Evolutionary conservation across 2,797 vertebrate genomes (phyloP), one percentile per base, ranked within the genome.

Genomic region (Falco rusticolus): DNA sequence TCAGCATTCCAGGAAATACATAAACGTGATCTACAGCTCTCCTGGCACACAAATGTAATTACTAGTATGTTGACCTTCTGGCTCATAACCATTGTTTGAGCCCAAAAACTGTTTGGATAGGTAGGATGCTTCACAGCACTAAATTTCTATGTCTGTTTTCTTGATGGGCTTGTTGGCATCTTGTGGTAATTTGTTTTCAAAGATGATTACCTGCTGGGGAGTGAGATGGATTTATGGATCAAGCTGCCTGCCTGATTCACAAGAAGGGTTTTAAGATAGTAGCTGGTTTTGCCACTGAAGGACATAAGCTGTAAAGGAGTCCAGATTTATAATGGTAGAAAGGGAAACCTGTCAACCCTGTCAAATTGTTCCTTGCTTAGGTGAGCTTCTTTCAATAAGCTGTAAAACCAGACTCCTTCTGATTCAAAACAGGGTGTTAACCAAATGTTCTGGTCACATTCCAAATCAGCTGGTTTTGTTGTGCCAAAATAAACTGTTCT

Each of bases 401-500:
- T 72, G 72, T 54, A 90, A 96, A 96, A 72, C 25, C 87, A 91
- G 65, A 75, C 39, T 78, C 41, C 19, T 90, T 56, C 39, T 72
- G 50, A 76, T 92, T 95, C 89, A 94, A 88, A 95, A 86, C 41
- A 70, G 84, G 45, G 86, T 89, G 88, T 78, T 87, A 87, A 81
- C 48, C 86, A 72, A 93, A 90, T 33, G 37, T 69, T 50, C 71
- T 96, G 93, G 61, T 83, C 84, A 83, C 50, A 17, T 45, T 87
- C 82, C 88, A 95, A 78, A 91, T 89, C 90, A 89, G 45, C 83
- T 93, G 83, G 28, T 56, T 92, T 85, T 87, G 53, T 84, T 61
- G 57, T 91, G 94, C 92, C 95, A 91, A 94, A 94, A 95, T 85
- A 95, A 97, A 93, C 88, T 50, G 24, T 50, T 71, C 56, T 77